Base-by-base conservation (phyloP, 2,888 invertebrate species). In the Antitype chi region DNA sequence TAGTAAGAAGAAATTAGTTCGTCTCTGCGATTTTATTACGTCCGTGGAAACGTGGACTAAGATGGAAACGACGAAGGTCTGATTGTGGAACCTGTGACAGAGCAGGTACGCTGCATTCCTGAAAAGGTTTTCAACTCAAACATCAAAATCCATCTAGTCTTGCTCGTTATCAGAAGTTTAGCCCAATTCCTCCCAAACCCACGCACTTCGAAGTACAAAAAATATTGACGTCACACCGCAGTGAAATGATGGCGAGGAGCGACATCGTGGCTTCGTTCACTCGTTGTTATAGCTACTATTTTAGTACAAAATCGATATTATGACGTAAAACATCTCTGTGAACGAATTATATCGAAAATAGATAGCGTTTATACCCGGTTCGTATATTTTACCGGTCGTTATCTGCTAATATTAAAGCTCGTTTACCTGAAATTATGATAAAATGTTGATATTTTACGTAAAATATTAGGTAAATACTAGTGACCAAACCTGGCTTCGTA, bases 241-340 rank as follows among this genome's bases (percentile, higher is more conserved):
- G n/a, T 60, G n/a, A 47, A 70, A 28, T 69, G 23, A 85, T 70
- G 73, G 63, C 28, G 38, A 52, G 23, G 7, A 55, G 43, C 75
- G 75, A 77, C 72, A 70, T 74, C 55, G 77, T 55, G 73, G 70
- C 74, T 78, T 70, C 63, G 62, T 60, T 70, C 62, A 64, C 28
- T 53, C 68, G 63, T 78, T 81, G 74, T 66, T 70, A 60, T 52
- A 73, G 72, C 70, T 75, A 84, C 84, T 79, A 84, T 84, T 84
- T 84, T 75, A 84, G 85, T 73, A 79, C 63, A 55, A 85, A 84
- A 84, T 84, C 84, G 68, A 84, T 84, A 82, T n/a, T 4, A 28
- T 84, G 83, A 84, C 82, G 85, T 84, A 84, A 78, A 57, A 63
- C 59, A 78, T 78, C 70, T 76, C 59, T 62, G 53, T 63, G 57